These are phyloP conservation scores for Etheostoma perlongum DNA, from an alignment of 2,797 vertebrate species.

Conservation along the genomic window DNA sequence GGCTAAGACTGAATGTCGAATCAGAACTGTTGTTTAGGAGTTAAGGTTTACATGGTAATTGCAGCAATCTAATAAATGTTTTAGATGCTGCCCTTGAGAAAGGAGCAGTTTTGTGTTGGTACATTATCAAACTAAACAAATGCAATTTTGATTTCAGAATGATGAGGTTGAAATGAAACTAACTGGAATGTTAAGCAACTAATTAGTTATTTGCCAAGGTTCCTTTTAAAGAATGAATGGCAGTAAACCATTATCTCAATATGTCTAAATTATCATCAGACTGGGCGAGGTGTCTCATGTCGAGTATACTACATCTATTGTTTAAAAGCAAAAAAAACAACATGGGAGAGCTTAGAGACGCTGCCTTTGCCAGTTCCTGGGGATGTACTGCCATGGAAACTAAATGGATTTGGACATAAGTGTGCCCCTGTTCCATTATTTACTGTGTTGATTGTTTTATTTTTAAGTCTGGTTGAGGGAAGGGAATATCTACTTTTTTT, in stretches of 20 bases:
- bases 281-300: neutral
- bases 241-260: neutral
- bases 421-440: no score
- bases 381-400: no score
- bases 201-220: neutral
- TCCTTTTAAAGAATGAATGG: neutral
- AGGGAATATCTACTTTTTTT: no score
- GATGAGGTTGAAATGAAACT: neutral
- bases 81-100: neutral
- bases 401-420: no score
- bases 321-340: no score
- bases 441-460: no score
- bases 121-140: neutral
- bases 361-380: no score
- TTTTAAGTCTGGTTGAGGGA: no score
- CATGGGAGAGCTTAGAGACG: no score
- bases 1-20: neutral
- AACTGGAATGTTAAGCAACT: neutral
- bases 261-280: neutral
- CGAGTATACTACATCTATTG: no score
- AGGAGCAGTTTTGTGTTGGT: no score
- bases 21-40: neutral
- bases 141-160: neutral
- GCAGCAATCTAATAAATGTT: neutral
- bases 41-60: neutral